Percentiles rank a stretch among this genome's conserved stretches.
phyloP scores from a whole-genome alignment of 2,888 invertebrate species.

The Eurytoma californica region DNA sequence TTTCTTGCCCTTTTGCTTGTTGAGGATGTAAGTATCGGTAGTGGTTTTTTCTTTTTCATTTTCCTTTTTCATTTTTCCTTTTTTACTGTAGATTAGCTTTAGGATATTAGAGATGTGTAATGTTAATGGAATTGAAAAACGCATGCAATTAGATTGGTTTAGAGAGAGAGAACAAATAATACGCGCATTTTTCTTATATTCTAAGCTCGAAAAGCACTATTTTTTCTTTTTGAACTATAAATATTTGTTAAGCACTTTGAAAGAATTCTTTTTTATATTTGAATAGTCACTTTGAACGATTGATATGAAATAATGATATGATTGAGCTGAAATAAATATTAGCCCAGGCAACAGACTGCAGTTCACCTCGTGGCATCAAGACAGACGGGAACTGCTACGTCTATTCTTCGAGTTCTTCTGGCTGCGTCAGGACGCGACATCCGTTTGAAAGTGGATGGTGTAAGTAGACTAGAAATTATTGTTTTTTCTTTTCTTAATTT shows the following conservation, averaged over 20 bases:
- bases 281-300: no score
- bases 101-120: not conserved
- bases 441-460: conserved; percentile 90
- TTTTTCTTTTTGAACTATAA: not conserved
- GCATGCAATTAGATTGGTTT: conserved; percentile 22
- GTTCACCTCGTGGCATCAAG: conserved; percentile 96
- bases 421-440: conserved; percentile 94
- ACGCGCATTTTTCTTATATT: no score
- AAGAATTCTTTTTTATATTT: no score
- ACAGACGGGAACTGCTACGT: conserved; percentile 93
- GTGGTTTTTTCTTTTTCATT: conserved; percentile 3
- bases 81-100: conserved; percentile 21
- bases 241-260: not conserved
- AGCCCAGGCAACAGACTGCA: conserved; percentile 95
- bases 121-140: not conserved
- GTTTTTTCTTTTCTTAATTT: no score
- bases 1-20: conserved; percentile 24
- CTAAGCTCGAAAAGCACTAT: no score
- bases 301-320: no score
- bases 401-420: conserved; percentile 91
- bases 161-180: no score
- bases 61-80: not conserved
- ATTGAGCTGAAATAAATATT: conserved; percentile 14
- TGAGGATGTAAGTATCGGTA: conserved; percentile 36
- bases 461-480: conserved; percentile 76